Evolutionary conservation across 1,140 invertebrate genomes (phyloP).

Genomic region (Chionoecetes opilio): DNA sequence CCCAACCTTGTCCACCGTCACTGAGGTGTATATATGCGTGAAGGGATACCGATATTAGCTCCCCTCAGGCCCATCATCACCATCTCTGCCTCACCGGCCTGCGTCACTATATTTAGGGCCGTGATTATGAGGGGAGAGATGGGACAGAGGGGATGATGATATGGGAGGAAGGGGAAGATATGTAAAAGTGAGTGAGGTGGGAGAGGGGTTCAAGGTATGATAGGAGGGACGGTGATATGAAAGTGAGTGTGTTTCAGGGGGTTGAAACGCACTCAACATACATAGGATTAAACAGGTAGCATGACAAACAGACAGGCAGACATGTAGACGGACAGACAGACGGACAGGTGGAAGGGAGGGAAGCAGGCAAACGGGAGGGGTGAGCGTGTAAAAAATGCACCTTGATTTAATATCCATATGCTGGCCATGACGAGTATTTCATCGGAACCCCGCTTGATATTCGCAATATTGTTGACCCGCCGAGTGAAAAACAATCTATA

Average conservation of each 20-base stretch:
- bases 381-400: conserved; percentile 36
- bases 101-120: conserved; percentile 7
- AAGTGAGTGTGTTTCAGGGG: background rate
- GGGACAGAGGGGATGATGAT: conserved; percentile 21
- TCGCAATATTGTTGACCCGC: conserved; percentile 61
- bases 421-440: conserved; percentile 45
- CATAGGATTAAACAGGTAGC: background rate
- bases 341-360: background rate
- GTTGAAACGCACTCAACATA: background rate
- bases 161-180: conserved; percentile 32
- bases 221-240: background rate
- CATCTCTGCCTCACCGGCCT: background rate
- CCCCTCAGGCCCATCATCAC: background rate
- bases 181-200: background rate
- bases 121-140: conserved; percentile 28
- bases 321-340: background rate
- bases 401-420: conserved; percentile 51
- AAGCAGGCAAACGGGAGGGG: conserved; percentile 23
- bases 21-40: background rate
- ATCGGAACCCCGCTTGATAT: conserved; percentile 45
- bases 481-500: conserved; percentile 64
- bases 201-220: background rate
- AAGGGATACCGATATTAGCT: conserved; percentile 34
- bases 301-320: conserved; percentile 22
- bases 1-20: background rate